Evolutionary conservation across 2,797 vertebrate species (phyloP).

Genomic region (Rhynchotus rufescens): DNA sequence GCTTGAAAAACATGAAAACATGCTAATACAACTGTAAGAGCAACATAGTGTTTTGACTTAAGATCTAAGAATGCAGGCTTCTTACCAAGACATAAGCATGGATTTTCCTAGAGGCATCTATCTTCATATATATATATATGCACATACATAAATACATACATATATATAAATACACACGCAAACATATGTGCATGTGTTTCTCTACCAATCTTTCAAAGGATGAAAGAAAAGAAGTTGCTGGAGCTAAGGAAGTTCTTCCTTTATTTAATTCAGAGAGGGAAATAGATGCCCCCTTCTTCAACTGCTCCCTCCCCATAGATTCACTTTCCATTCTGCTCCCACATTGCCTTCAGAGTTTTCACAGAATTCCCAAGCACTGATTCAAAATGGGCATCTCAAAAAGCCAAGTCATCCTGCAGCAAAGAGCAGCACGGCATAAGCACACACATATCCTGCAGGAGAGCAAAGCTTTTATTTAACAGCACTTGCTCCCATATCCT

Average conservation of each 20-base stretch:
- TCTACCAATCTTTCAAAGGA: background rate
- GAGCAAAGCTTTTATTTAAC: background rate
- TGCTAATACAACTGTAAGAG: background rate
- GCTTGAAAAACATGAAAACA: background rate
- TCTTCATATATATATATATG: too few species aligned
- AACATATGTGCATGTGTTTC: background rate
- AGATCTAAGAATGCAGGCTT: background rate
- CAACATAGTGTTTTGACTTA: background rate
- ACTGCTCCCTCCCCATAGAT: background rate
- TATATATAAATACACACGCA: background rate
- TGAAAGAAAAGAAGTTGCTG: background rate
- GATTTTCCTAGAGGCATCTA: background rate
- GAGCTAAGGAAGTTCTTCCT: background rate
- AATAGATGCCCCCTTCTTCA: background rate
- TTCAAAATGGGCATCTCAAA: background rate
- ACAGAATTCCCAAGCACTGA: background rate
- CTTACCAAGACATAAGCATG: background rate
- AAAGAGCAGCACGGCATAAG: background rate
- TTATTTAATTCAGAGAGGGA: background rate
- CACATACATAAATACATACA: too few species aligned
- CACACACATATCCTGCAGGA: accelerated
- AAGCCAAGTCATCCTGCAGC: background rate
- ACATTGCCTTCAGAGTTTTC: background rate
- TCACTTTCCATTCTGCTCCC: background rate
- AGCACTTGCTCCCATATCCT: background rate